A percentile compares a stretch with the other conserved stretches of the same genome.
These are phyloP conservation scores for Dromiciops gliroides DNA, from an alignment of 2,113 vertebrate species.

Conservation along the genomic window DNA sequence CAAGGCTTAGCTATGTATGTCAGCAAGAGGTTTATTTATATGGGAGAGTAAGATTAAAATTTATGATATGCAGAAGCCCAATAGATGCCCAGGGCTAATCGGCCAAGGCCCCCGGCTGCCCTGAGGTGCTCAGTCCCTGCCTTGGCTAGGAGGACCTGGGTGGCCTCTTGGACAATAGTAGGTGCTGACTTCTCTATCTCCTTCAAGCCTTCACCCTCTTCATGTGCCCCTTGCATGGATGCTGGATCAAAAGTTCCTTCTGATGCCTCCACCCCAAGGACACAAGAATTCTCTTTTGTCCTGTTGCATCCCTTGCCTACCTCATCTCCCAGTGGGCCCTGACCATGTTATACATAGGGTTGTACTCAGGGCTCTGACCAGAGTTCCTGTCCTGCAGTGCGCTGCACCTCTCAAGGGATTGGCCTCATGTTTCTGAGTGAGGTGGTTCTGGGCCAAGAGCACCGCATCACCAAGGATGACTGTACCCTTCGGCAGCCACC, in stretches of 20 bases:
- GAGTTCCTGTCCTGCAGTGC: constrained; percentile 75
- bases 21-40: not conserved
- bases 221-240: too few species aligned
- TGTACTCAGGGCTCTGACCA: not conserved
- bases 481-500: constrained; percentile 82
- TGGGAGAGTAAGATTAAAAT: not conserved
- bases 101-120: not conserved
- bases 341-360: too few species aligned
- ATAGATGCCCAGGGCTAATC: not conserved
- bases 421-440: constrained; percentile 95
- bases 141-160: not conserved
- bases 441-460: constrained; percentile 91
- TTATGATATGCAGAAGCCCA: too few species aligned
- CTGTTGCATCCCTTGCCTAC: rapidly evolving
- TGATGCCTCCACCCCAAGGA: not conserved
- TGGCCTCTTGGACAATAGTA: too few species aligned
- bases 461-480: constrained; percentile 83
- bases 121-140: not conserved
- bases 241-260: not conserved
- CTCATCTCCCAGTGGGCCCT: not conserved
- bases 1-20: not conserved
- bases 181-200: too few species aligned
- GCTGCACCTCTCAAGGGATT: constrained; percentile 69
- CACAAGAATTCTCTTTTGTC: not conserved
- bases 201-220: not conserved